Evolutionary conservation across 2,797 vertebrate species (phyloP).

Genomic region (Oreochromis mossambicus): DNA sequence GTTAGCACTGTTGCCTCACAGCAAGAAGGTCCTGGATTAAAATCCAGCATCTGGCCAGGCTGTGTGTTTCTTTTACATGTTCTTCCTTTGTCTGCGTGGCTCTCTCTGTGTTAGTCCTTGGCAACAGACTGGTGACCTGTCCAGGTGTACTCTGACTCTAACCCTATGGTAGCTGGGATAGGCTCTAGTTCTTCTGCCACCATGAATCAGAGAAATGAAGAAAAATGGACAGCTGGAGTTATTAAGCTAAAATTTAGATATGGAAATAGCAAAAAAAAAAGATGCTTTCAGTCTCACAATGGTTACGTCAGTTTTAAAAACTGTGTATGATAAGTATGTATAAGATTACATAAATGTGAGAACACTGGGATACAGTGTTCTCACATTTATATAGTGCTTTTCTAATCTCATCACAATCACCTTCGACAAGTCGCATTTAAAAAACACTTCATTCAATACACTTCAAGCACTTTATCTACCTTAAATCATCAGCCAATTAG

Average conservation of each 20-base stretch:
- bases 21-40: not conserved
- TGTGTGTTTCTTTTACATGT: not conserved
- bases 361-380: fast-evolving
- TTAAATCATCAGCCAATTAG: fast-evolving
- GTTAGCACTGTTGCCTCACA: not conserved
- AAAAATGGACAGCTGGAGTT: fast-evolving
- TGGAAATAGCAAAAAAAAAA: not conserved
- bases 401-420: not conserved
- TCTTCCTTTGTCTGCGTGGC: not conserved
- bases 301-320: fast-evolving
- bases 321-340: not conserved
- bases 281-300: fast-evolving
- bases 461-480: not conserved
- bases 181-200: not conserved
- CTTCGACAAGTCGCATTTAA: not conserved
- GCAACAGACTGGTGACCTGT: not conserved
- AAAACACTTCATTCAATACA: not conserved
- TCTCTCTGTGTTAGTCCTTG: fast-evolving
- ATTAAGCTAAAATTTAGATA: not conserved
- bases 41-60: not conserved
- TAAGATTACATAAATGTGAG: not conserved
- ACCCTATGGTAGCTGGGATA: not conserved
- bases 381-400: not conserved
- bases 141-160: not conserved
- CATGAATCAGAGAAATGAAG: not conserved